Conservation (phyloP, 92 coral and sea anemone species). For the Pocillopora meandrina region DNA sequence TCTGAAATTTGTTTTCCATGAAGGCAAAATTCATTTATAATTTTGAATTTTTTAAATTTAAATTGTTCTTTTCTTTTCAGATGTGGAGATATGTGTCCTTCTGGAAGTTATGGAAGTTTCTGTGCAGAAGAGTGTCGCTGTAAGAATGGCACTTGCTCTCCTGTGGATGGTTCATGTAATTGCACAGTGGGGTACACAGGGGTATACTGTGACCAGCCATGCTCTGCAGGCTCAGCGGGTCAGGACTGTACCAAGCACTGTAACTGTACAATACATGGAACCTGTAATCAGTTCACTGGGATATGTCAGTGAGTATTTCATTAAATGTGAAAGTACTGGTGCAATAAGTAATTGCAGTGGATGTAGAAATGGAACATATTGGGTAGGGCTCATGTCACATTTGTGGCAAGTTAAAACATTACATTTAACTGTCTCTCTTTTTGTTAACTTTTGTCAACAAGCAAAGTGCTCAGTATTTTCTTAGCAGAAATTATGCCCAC, state of each 20-base stretch:
- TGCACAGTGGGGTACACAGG: constrained; percentile 91
- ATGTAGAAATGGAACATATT: background rate
- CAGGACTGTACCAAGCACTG: constrained; percentile 68
- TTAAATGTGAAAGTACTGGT: too few relatives aligned
- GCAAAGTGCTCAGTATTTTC: too few relatives aligned
- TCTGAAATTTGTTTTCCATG: too few relatives aligned
- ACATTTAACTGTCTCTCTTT: too few relatives aligned
- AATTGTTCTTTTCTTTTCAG: constrained; percentile 3
- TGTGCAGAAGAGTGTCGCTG: constrained; percentile 71
- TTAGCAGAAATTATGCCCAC: too few relatives aligned
- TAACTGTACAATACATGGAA: constrained; percentile 81
- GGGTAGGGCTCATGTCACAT: background rate
- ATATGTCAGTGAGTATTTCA: constrained; percentile 74
- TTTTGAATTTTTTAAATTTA: background rate
- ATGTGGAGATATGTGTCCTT: constrained; percentile 65
- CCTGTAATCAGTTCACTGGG: constrained; percentile 91
- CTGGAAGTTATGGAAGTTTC: constrained; percentile 61
- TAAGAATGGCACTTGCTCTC: constrained; percentile 74
- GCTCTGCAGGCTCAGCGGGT: constrained; percentile 71
- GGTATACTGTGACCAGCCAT: constrained; percentile 67
- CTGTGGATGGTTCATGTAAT: constrained; percentile 82
- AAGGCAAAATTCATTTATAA: too few relatives aligned
- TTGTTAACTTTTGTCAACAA: too few relatives aligned
- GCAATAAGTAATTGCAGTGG: background rate
- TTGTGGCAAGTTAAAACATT: background rate